A percentile compares a stretch with the other conserved stretches of the same genome.
Conservation (phyloP, 2,797 vertebrate genomes). For the Trachops cirrhosus region DNA sequence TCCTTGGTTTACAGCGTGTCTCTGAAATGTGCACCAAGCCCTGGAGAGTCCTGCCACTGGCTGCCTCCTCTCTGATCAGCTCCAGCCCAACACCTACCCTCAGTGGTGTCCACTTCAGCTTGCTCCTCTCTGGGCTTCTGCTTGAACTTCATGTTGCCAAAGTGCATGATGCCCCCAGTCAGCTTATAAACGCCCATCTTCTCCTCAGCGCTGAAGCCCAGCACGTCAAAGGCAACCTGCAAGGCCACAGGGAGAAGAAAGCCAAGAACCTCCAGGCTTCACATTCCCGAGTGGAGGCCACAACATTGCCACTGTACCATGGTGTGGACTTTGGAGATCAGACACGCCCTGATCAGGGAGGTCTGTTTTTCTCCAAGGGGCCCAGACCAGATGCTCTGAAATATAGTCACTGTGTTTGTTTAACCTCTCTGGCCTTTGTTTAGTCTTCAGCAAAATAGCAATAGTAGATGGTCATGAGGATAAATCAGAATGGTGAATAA, state of each 20-base stretch:
- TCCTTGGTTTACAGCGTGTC: neutral
- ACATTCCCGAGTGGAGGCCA: neutral
- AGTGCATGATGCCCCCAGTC: conserved; percentile 79
- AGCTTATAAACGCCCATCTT: conserved; percentile 81
- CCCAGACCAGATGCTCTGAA: neutral
- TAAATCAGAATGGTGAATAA: neutral
- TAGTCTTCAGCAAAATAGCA: neutral
- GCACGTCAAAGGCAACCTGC: conserved; percentile 81
- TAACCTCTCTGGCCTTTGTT: neutral
- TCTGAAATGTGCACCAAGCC: neutral
- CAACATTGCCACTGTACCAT: neutral
- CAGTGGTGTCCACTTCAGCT: conserved; percentile 81
- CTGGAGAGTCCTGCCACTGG: neutral
- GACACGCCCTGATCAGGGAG: neutral
- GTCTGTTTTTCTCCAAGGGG: neutral
- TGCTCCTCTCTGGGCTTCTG: conserved; percentile 86
- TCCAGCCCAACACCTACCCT: conserved; percentile 62
- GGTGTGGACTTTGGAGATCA: neutral
- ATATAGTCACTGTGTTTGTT: neutral
- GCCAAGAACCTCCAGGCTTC: neutral
- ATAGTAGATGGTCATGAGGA: neutral
- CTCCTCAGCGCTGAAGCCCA: conserved; percentile 83
- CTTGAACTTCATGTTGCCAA: conserved; percentile 84
- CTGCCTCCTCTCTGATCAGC: neutral
- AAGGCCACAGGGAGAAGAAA: conserved; percentile 9